Evolutionary conservation across 1,140 invertebrate species (phyloP).

Genomic region (Aethina tumida): DNA sequence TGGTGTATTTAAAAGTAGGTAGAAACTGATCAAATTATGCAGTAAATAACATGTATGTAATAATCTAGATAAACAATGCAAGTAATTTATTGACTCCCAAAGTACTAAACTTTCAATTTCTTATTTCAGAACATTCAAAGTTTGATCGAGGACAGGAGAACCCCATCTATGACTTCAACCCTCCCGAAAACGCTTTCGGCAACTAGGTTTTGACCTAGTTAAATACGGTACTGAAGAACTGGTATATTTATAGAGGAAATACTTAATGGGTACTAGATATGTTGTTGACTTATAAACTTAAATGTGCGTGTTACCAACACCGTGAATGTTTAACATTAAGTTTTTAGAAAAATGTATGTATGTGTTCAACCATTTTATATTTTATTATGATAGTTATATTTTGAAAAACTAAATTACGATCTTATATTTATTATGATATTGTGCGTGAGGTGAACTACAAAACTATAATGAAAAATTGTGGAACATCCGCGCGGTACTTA

Average conservation of each 20-base stretch:
- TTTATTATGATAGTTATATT: background rate
- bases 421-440: background rate
- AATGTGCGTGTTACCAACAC: conserved; percentile 17
- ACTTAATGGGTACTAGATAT: conserved; percentile 12
- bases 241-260: conserved; percentile 29
- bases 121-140: conserved; percentile 28
- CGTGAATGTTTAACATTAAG: conserved; percentile 11
- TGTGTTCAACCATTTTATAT: background rate
- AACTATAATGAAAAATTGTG: too few species aligned
- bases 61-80: too few species aligned
- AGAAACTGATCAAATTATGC: too few species aligned
- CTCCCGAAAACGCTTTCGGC: conserved; percentile 32
- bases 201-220: conserved; percentile 36
- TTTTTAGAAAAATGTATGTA: background rate
- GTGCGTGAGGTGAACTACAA: too few species aligned
- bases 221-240: conserved; percentile 24
- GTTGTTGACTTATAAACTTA: too few species aligned
- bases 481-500: too few species aligned
- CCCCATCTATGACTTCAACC: conserved; percentile 27
- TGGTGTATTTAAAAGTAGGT: too few species aligned
- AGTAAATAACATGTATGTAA: too few species aligned
- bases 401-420: background rate
- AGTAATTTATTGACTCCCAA: too few species aligned
- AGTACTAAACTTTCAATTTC: too few species aligned
- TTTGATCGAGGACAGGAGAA: conserved; percentile 26